These are phyloP conservation scores for Myotis davidii DNA, from an alignment of 2,113 vertebrate species.

Conservation along the genomic window DNA sequence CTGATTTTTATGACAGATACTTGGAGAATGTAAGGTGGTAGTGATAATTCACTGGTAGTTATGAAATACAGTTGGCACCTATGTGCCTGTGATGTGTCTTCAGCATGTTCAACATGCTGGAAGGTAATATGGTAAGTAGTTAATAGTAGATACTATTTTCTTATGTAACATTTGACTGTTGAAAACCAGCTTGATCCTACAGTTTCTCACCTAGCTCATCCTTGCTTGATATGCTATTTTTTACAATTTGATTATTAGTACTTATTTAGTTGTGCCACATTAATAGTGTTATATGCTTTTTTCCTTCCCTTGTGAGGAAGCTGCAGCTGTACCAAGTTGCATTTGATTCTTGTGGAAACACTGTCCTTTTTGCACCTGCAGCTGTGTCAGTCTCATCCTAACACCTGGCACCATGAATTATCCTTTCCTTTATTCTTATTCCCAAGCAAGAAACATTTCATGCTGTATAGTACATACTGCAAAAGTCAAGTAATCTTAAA, in stretches of 20 bases:
- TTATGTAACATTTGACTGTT: conserved; percentile 23
- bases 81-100: conserved; percentile 62
- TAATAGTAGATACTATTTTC: conserved; percentile 47
- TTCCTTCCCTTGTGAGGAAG: conserved; percentile 80
- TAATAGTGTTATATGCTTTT: conserved; percentile 77
- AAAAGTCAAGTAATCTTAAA: conserved; percentile 80
- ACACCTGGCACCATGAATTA: conserved; percentile 88
- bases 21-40: conserved; percentile 62
- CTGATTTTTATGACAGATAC: conserved; percentile 69
- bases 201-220: conserved; percentile 18
- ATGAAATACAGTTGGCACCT: conserved; percentile 81
- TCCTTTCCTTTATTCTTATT: conserved; percentile 80
- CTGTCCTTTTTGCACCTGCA: conserved; percentile 92
- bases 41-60: conserved; percentile 69
- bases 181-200: conserved; percentile 24
- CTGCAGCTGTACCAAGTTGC: conserved; percentile 87
- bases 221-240: conserved; percentile 30
- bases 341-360: conserved; percentile 83
- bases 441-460: conserved; percentile 76
- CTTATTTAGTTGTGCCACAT: conserved; percentile 71
- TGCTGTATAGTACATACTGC: conserved; percentile 70
- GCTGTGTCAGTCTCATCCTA: conserved; percentile 85
- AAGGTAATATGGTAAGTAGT: conserved; percentile 38
- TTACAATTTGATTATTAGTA: conserved; percentile 69
- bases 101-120: not conserved